A percentile compares a stretch with the other conserved stretches of the same genome.
Conservation (phyloP, 2,888 invertebrate genomes). For the Alviniconcha strummeri region DNA sequence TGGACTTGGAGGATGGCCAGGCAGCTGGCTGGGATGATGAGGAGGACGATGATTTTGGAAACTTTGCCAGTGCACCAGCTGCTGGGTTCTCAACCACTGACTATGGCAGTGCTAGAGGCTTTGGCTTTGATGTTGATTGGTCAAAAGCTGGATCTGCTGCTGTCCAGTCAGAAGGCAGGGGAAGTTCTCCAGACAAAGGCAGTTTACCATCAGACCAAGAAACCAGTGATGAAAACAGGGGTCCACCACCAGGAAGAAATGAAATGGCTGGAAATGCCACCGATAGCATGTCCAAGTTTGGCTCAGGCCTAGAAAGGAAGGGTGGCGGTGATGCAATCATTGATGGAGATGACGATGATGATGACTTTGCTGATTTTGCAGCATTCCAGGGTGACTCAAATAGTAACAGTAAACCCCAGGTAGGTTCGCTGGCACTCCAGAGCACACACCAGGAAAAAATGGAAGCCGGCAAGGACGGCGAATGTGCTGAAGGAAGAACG, state of each 20-base stretch:
- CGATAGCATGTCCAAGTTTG: background rate
- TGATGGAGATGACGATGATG: slow-evolving; percentile 23
- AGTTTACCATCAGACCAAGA: background rate
- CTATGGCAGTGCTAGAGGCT: background rate
- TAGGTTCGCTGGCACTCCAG: slow-evolving; percentile 14
- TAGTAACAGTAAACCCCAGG: slow-evolving; percentile 1
- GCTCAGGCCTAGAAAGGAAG: background rate
- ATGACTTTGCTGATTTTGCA: slow-evolving; percentile 43
- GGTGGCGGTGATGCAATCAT: background rate
- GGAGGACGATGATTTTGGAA: slow-evolving; percentile 52
- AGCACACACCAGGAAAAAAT: background rate
- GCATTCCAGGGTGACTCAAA: slow-evolving; percentile 26
- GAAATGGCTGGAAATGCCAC: background rate
- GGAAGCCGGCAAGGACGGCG: background rate
- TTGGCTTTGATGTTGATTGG: slow-evolving; percentile 28
- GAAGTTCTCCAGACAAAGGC: background rate
- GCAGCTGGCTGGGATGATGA: slow-evolving; percentile 51
- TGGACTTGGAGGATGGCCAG: slow-evolving; percentile 57
- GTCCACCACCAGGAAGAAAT: background rate
- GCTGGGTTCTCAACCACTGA: slow-evolving; percentile 26
- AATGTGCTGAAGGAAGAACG: background rate
- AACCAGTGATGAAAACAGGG: background rate
- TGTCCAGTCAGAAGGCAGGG: background rate
- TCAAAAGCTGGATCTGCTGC: background rate
- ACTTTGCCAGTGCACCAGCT: slow-evolving; percentile 37